Evolutionary conservation across 2,113 vertebrate genomes (phyloP).

Genomic region (Rhinolophus ferrumequinum): DNA sequence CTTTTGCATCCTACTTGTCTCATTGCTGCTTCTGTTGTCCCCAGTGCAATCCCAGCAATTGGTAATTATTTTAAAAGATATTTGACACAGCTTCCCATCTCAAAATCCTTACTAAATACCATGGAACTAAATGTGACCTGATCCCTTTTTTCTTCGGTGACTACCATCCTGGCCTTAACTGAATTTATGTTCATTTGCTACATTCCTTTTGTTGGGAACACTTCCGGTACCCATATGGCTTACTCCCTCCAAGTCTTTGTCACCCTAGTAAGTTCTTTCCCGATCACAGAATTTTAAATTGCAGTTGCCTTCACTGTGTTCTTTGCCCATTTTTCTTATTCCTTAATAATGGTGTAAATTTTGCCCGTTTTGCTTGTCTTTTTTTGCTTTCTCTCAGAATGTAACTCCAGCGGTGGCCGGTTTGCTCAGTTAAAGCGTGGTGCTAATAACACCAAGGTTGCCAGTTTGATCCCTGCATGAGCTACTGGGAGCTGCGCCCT

Average conservation of each 20-base stretch:
- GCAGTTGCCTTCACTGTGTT: neutral
- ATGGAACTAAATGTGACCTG: neutral
- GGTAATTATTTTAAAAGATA: neutral
- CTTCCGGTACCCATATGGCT: neutral
- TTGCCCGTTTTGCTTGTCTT: neutral
- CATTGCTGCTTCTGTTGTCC: neutral
- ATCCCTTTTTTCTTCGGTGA: neutral
- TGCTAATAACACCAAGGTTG: too few relatives aligned
- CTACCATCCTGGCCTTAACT: neutral
- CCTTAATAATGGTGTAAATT: neutral
- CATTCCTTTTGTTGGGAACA: neutral
- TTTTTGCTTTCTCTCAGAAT: neutral
- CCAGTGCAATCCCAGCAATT: neutral
- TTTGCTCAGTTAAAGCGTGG: too few relatives aligned
- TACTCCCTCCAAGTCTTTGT: neutral
- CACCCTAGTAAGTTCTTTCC: neutral
- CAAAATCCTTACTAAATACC: neutral
- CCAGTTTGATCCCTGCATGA: too few relatives aligned
- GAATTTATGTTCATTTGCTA: neutral
- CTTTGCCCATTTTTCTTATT: neutral
- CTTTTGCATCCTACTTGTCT: neutral
- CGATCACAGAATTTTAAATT: neutral
- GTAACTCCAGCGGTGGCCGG: too few relatives aligned
- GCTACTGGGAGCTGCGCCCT: too few relatives aligned
- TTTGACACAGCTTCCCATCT: neutral